Conservation (phyloP, 2,113 vertebrate genomes). For the Oryzias curvinotus region DNA sequence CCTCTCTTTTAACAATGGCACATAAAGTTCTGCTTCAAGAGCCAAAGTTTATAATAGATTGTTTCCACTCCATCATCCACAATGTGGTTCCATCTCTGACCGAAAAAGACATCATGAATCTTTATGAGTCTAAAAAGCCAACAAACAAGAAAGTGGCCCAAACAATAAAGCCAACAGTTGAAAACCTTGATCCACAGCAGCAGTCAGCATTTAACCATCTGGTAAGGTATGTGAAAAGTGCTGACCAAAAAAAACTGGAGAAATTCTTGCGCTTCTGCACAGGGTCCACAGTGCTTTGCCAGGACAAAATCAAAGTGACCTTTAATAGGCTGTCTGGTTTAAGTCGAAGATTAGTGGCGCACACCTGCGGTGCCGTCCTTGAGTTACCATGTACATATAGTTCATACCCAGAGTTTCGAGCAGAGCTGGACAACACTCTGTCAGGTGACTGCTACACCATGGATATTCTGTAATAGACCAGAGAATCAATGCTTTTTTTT, state of each 20-base stretch:
- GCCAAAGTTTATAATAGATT: constrained; percentile 39
- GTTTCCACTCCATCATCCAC: constrained; percentile 2
- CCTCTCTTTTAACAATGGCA: constrained; percentile 32
- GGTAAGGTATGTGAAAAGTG: not conserved
- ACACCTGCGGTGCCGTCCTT: too few relatives aligned
- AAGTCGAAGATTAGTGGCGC: not conserved
- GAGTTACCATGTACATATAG: too few relatives aligned
- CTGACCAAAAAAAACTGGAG: not conserved
- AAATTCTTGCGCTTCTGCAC: not conserved
- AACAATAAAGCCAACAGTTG: not conserved
- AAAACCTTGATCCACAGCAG: not conserved
- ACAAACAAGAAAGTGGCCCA: not conserved
- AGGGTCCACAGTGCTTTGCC: not conserved
- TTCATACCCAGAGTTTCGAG: too few relatives aligned
- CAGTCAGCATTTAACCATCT: not conserved
- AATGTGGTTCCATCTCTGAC: not conserved
- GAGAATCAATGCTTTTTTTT: too few relatives aligned
- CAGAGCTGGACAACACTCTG: too few relatives aligned
- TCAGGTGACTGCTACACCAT: too few relatives aligned
- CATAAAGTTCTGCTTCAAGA: constrained; percentile 46
- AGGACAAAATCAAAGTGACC: not conserved
- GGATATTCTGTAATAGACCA: too few relatives aligned
- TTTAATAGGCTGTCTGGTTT: not conserved
- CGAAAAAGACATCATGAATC: not conserved
- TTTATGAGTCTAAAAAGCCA: not conserved